Evolutionary conservation across 2,888 invertebrate genomes (phyloP).

Genomic region (Zonitis immaculata): DNA sequence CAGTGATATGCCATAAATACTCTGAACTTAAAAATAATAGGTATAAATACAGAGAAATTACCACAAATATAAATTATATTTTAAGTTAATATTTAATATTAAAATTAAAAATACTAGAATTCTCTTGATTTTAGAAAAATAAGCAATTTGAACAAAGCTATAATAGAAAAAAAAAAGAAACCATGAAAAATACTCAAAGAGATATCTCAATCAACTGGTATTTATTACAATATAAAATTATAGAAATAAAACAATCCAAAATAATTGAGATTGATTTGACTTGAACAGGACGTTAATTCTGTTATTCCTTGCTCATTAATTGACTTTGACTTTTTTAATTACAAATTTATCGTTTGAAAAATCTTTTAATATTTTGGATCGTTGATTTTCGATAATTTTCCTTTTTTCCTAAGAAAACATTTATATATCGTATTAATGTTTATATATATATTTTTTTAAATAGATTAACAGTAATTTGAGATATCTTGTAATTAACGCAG

Average conservation of each 20-base stretch:
- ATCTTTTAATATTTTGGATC: background rate
- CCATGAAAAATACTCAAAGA: background rate
- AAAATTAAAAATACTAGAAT: background rate
- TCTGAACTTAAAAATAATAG: slow-evolving; percentile 16
- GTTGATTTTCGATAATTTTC: background rate
- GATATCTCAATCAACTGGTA: background rate
- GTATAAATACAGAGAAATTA: slow-evolving; percentile 7
- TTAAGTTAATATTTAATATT: background rate
- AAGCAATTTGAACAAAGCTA: background rate
- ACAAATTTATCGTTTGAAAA: background rate
- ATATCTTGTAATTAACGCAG: background rate
- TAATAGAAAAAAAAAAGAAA: background rate
- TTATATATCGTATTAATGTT: too few species aligned
- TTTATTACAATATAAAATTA: background rate
- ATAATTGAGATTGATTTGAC: background rate
- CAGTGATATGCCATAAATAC: background rate
- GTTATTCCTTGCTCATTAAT: background rate
- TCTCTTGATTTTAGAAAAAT: background rate
- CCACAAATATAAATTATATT: background rate
- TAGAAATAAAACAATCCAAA: background rate
- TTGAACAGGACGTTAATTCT: background rate
- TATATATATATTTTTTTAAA: too few species aligned
- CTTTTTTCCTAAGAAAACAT: background rate
- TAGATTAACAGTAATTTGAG: background rate
- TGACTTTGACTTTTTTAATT: background rate